phyloP scores from a whole-genome alignment of 2,888 invertebrate genomes.

The Vanessa cardui region DNA sequence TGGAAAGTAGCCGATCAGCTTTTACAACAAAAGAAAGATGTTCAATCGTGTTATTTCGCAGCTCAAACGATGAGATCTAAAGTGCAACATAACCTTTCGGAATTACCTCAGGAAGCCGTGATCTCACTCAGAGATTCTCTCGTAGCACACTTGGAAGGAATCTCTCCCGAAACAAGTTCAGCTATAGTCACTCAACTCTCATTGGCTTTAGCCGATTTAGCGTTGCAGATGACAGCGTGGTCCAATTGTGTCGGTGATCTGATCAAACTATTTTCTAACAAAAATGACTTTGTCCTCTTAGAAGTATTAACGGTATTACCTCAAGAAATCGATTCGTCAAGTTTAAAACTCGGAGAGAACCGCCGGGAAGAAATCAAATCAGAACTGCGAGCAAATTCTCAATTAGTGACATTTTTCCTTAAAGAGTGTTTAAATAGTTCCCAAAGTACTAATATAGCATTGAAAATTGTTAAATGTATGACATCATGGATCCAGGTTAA shows the following conservation, averaged over 20 bases:
- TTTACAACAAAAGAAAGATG: constrained; percentile 92
- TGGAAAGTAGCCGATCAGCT: constrained; percentile 99
- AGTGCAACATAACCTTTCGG: constrained; percentile 95
- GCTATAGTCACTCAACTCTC: constrained; percentile 96
- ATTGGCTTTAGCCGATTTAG: constrained; percentile 95
- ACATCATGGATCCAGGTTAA: constrained; percentile 95
- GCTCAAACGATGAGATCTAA: constrained; percentile 99
- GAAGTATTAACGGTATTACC: constrained; percentile 97
- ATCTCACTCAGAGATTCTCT: constrained; percentile 94
- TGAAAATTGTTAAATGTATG: constrained; percentile 92
- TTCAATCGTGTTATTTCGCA: constrained; percentile 98
- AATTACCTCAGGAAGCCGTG: constrained; percentile 93
- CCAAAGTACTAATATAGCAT: constrained; percentile 86
- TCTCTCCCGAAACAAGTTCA: constrained; percentile 89
- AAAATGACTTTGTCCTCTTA: constrained; percentile 91
- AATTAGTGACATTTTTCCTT: constrained; percentile 90
- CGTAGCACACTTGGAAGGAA: constrained; percentile 91
- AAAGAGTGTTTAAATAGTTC: constrained; percentile 88
- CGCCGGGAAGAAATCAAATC: constrained; percentile 92
- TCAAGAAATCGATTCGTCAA: constrained; percentile 95
- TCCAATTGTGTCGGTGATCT: constrained; percentile 93
- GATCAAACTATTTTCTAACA: constrained; percentile 88
- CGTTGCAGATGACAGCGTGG: constrained; percentile 97
- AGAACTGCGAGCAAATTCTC: constrained; percentile 89
- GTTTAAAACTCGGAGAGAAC: constrained; percentile 94